These are phyloP conservation scores for Triplophysa dalaica DNA, from an alignment of 2,113 vertebrate genomes.

Conservation along the genomic window DNA sequence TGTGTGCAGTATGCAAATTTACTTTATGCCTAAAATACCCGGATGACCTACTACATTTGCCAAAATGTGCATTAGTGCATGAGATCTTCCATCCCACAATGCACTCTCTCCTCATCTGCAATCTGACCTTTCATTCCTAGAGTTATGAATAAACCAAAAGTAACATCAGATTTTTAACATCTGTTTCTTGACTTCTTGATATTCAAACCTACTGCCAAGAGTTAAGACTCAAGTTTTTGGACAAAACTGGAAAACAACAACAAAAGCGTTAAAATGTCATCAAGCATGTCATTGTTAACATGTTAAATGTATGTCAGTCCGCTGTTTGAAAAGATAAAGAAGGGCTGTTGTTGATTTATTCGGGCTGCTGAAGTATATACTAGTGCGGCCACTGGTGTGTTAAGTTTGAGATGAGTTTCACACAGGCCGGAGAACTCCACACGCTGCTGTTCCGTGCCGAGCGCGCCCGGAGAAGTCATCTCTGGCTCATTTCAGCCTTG, in stretches of 20 bases:
- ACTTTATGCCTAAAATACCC: background rate
- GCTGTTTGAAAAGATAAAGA: conserved; percentile 25
- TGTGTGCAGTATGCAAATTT: background rate
- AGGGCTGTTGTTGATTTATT: conserved; percentile 48
- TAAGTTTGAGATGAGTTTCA: conserved; percentile 29
- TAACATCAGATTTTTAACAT: background rate
- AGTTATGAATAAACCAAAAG: no score
- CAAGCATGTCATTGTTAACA: conserved; percentile 13
- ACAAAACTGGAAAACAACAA: no score
- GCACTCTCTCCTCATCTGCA: no score
- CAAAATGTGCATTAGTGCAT: no score
- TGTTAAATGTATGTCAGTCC: conserved; percentile 12
- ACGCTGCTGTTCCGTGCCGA: background rate
- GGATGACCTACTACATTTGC: background rate
- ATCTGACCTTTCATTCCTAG: no score
- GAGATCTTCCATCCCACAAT: no score
- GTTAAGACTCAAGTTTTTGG: no score
- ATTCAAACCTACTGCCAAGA: no score
- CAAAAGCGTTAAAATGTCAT: no score
- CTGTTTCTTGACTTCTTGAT: background rate
- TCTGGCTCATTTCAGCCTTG: conserved; percentile 70
- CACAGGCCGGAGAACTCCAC: conserved; percentile 5
- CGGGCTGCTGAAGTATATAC: conserved; percentile 34
- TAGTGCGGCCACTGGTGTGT: conserved; percentile 35
- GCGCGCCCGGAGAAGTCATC: conserved; percentile 59